Evolutionary conservation across 2,797 vertebrate species (phyloP), one percentile per base, ranked within the genome.

Genomic region (Staurois parvus): DNA sequence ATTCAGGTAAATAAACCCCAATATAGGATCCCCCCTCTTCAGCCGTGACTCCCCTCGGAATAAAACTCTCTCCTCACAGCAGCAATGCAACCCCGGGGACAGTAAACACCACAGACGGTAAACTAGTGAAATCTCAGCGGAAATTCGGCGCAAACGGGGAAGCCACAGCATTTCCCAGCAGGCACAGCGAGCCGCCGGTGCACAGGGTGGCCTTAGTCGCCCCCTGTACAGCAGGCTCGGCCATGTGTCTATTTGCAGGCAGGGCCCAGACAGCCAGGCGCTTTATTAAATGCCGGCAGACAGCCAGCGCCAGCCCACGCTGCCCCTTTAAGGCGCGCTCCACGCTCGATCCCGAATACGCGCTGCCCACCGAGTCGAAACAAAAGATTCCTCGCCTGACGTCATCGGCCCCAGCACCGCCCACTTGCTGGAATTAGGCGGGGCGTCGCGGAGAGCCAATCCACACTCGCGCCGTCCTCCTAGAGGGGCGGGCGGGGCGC

Each of bases 301-400:
- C 34, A 81, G 82, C 66, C 79, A 88, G 40, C 81, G 19, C 69
- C 68, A 78, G 66, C 84, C 72, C 72, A 81, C 42, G 81, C 92
- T 92, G 91, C 91, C 93, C 94, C 94, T 94, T 95, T 92, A 92
- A 93, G 90, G 59, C 81, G 78, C 92, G 89, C 91, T 79, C 93
- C 94, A 93, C 94, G 93, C 94, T n/a, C 93, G 40, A 34, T n/a
- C 72, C 48, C 28, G 26, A n/a, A 83, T 2, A 8, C 75, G 80
- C 74, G 80, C 80, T 45, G 19, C 72, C 67, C 68, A 56, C 17
- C 30, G 28, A 83, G n/a, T 40, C 29, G 81, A 87, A 87, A 83
- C 81, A 87, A 87, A 87, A 83, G 81, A 79, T 74, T 77, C 56
- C 42, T 74, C 48, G 24, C 2, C 32, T 48, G 40, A 83, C 80